These are phyloP conservation scores for Tetramorium parvispinum DNA, from an alignment of 1,140 invertebrate species.

Conservation along the genomic window DNA sequence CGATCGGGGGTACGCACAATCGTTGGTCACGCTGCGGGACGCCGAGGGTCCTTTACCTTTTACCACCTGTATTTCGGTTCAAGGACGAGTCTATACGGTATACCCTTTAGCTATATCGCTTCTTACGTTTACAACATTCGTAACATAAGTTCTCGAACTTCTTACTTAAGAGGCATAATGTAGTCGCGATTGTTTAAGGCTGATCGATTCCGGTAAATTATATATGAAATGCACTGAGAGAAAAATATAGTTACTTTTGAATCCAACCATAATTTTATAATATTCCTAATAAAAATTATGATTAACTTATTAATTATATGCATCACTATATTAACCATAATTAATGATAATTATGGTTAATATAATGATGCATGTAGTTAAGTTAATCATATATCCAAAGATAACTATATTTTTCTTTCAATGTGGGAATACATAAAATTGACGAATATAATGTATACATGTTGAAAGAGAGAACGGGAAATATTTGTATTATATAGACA, in stretches of 20 bases:
- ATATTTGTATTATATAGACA: neutral
- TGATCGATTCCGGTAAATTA: neutral
- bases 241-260: no score
- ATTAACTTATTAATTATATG: no score
- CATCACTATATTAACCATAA: no score
- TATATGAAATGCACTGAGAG: no score
- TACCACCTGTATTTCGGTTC: neutral
- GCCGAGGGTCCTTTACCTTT: slow-evolving; percentile 1
- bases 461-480: neutral
- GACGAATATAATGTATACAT: neutral
- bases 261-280: no score
- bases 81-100: slow-evolving; percentile 9
- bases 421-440: neutral
- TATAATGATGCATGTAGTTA: no score
- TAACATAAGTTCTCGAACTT: neutral
- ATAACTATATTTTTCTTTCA: no score
- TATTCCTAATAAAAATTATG: no score
- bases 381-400: no score
- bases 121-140: neutral
- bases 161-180: neutral
- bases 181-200: neutral
- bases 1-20: slow-evolving; percentile 2
- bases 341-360: no score
- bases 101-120: neutral
- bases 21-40: neutral